phyloP scores from a whole-genome alignment of 2,888 invertebrate genomes.

The Agonum fuliginosum region DNA sequence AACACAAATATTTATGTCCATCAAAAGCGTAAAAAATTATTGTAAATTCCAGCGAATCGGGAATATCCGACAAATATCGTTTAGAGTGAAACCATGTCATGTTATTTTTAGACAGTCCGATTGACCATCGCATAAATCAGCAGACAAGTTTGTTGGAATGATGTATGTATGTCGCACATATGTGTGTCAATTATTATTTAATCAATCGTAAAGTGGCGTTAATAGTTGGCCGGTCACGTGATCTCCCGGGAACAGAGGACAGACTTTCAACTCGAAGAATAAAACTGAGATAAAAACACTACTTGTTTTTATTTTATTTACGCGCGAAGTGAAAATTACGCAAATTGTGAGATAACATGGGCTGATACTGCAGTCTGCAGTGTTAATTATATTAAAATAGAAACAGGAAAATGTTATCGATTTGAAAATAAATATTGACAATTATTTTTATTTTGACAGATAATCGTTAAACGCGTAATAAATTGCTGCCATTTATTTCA shows the following conservation, averaged over 20 bases:
- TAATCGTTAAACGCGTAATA: not conserved
- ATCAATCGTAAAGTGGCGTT: constrained; percentile 60
- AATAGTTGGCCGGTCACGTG: constrained; percentile 54
- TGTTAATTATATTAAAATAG: not conserved
- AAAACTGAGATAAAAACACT: not conserved
- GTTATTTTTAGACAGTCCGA: constrained; percentile 53
- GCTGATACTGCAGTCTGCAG: not conserved
- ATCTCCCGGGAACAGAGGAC: constrained; percentile 1
- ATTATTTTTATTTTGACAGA: not conserved
- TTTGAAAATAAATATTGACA: not conserved
- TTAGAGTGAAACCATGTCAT: constrained; percentile 50
- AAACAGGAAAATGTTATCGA: not conserved
- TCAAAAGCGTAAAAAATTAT: too few species aligned
- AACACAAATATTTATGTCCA: too few species aligned
- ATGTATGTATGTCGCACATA: constrained; percentile 58
- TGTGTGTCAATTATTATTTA: constrained; percentile 61
- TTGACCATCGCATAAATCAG: constrained; percentile 53
- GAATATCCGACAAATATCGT: constrained; percentile 38
- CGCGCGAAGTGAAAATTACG: not conserved
- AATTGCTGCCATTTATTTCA: not conserved
- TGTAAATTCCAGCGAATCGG: too few species aligned
- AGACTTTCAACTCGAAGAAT: not conserved
- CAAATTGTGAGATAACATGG: not conserved
- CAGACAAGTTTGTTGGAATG: constrained; percentile 59
- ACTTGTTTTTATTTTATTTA: not conserved